Conservation (phyloP, 2,888 invertebrate species). For the Aphidius colemani region DNA sequence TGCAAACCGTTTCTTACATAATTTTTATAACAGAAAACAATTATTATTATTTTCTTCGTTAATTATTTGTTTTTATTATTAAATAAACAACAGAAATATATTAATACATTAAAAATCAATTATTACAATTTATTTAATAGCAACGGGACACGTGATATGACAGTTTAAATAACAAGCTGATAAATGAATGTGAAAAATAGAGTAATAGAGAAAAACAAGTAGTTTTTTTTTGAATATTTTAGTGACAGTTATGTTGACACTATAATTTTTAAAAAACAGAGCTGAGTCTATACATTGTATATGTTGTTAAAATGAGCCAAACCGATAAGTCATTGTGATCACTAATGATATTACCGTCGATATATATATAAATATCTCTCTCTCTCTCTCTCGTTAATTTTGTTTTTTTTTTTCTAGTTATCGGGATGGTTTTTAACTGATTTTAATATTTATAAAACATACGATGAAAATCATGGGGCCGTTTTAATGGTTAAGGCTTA, state of each 20-base stretch:
- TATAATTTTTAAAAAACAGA: slow-evolving; percentile 13
- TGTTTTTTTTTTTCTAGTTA: slow-evolving; percentile 18
- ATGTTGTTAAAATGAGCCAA: slow-evolving; percentile 58
- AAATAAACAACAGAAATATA: slow-evolving; percentile 32
- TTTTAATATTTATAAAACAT: slow-evolving; percentile 24
- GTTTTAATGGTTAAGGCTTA: slow-evolving; percentile 51
- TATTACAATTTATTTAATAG: slow-evolving; percentile 24
- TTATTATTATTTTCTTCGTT: slow-evolving; percentile 31
- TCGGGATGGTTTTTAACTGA: slow-evolving; percentile 24
- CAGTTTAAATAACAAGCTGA: slow-evolving; percentile 17
- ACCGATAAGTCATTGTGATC: slow-evolving; percentile 52
- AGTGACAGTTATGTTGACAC: slow-evolving; percentile 9
- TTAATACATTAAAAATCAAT: slow-evolving; percentile 26
- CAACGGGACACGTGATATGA: slow-evolving; percentile 26
- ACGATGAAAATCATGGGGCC: slow-evolving; percentile 37
- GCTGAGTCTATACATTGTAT: slow-evolving; percentile 32
- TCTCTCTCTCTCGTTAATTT: slow-evolving; percentile 32
- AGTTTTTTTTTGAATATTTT: no score
- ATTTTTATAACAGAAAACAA: slow-evolving; percentile 28
- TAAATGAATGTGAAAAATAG: slow-evolving; percentile 15
- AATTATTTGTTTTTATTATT: slow-evolving; percentile 30
- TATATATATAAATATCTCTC: slow-evolving; percentile 26
- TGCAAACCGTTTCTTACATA: slow-evolving; percentile 52
- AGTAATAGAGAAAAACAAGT: slow-evolving; percentile 16
- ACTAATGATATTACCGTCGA: slow-evolving; percentile 51